A percentile compares a stretch with the other conserved stretches of the same genome.
Conservation (phyloP, 2,888 invertebrate genomes). For the Epirrita christyi region DNA sequence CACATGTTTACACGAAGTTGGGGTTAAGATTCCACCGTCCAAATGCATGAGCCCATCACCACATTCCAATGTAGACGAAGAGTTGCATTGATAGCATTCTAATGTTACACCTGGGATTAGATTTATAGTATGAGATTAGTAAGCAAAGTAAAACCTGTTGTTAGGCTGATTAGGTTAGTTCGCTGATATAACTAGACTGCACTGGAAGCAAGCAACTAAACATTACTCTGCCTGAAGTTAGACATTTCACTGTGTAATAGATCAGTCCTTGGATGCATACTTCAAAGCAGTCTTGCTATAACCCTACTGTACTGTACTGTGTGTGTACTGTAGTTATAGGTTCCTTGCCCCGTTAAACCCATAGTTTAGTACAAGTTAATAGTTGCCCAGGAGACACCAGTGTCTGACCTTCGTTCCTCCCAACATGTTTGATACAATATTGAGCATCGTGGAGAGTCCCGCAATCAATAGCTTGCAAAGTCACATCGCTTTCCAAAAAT, state of each 20-base stretch:
- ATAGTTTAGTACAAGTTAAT: slow-evolving; percentile 13
- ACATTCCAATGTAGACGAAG: slow-evolving; percentile 87
- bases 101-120: slow-evolving; percentile 73
- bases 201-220: no score
- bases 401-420: slow-evolving; percentile 93
- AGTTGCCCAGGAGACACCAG: slow-evolving; percentile 21
- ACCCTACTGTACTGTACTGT: no score
- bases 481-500: slow-evolving; percentile 87
- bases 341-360: not conserved
- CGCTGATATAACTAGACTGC: no score
- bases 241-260: no score
- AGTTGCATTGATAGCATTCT: slow-evolving; percentile 92
- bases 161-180: not conserved
- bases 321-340: not conserved
- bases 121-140: slow-evolving; percentile 16
- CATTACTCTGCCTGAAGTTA: no score
- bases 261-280: no score
- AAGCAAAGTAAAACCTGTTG: not conserved
- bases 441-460: slow-evolving; percentile 92
- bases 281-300: no score
- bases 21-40: slow-evolving; percentile 81
- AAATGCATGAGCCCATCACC: slow-evolving; percentile 87
- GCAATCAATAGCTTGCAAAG: slow-evolving; percentile 89
- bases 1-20: slow-evolving; percentile 88
- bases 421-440: slow-evolving; percentile 97